Base-by-base conservation (phyloP, 2,797 vertebrate genomes). In the Microctenopoma stevenorrisi region DNA sequence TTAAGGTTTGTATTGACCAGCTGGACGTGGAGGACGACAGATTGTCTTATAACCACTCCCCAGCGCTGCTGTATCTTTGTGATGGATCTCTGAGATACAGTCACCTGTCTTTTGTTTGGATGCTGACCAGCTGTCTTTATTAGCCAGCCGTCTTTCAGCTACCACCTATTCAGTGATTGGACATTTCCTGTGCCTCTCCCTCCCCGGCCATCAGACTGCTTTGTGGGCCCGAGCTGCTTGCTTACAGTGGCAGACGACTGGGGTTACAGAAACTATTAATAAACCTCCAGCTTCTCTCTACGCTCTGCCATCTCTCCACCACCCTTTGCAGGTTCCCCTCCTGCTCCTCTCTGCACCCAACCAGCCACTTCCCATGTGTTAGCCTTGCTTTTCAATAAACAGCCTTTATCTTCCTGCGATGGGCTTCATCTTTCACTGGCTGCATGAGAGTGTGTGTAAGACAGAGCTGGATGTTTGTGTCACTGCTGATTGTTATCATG, bases 181-280 rank as follows among this genome's bases (percentile, higher is more conserved):
- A 72, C 48, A 4, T 64, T 85, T 87, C 84, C 85, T 82, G 57
- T 73, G 48, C 42, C n/a, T 74, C 72, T 74, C 73, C 75, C 61
- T 72, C 76, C 57, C 52, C 28, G 66, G 18, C 48, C 65, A 25
- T 72, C 78, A 84, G 86, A 68, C 70, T 9, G 72, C 80, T 91
- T 66, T 90, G 81, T 90, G 88, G 68, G 76, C 61, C 72, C 38
- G 68, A 72, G 74, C 69, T 74, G 88, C 72, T 83, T 72, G 80
- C 87, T 89, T 74, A 80, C 82, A 84, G 79, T 49, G 46, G 47
- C 38, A 11, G 10, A 33, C 7, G 44, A 72, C 75, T 80, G 74
- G 61, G 48, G 71, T 84, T 81, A 74, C 85, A 73, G 35, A 38
- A 68, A 80, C 86, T 94, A 93, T 91, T 89, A 93, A 86, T 94